A percentile compares a stretch with the other conserved stretches of the same genome.
phyloP scores from a whole-genome alignment of 1,140 invertebrate genomes.

The Mercenaria mercenaria region DNA sequence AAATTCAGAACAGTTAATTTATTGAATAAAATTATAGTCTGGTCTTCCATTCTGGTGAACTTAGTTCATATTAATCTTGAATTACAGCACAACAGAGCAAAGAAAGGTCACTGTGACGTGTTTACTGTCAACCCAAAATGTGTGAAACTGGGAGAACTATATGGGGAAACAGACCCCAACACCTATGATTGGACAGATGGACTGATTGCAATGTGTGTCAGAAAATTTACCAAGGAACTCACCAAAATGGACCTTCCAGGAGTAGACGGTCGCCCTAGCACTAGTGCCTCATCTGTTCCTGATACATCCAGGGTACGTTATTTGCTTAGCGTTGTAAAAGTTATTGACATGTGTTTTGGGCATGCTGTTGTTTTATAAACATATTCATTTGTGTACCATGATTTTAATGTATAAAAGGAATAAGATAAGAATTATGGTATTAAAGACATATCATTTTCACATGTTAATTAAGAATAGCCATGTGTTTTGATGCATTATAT shows the following conservation, averaged over 20 bases:
- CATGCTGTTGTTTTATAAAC: constrained; percentile 17
- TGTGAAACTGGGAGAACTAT: constrained; percentile 92
- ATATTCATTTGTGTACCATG: neutral
- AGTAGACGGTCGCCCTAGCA: constrained; percentile 65
- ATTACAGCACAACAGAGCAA: constrained; percentile 77
- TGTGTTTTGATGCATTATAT: too few species aligned
- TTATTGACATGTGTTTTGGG: too few species aligned
- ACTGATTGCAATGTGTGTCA: constrained; percentile 81
- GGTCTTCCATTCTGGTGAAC: too few species aligned
- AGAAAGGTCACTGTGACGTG: constrained; percentile 86
- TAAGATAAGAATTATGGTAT: too few species aligned
- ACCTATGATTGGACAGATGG: constrained; percentile 95
- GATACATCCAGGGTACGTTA: constrained; percentile 64
- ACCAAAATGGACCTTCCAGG: constrained; percentile 51
- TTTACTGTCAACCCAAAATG: constrained; percentile 94
- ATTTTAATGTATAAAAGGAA: too few species aligned
- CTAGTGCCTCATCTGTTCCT: constrained; percentile 60
- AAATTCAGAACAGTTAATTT: too few species aligned
- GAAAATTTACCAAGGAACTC: constrained; percentile 81
- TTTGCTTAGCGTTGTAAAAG: too few species aligned
- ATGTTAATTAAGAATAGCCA: too few species aligned
- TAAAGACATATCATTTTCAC: too few species aligned
- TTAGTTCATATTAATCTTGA: too few species aligned
- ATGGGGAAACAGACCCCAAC: constrained; percentile 93
- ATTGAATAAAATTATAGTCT: too few species aligned